Conservation (phyloP, 2,113 vertebrate species). For the Trogon surrucura region DNA sequence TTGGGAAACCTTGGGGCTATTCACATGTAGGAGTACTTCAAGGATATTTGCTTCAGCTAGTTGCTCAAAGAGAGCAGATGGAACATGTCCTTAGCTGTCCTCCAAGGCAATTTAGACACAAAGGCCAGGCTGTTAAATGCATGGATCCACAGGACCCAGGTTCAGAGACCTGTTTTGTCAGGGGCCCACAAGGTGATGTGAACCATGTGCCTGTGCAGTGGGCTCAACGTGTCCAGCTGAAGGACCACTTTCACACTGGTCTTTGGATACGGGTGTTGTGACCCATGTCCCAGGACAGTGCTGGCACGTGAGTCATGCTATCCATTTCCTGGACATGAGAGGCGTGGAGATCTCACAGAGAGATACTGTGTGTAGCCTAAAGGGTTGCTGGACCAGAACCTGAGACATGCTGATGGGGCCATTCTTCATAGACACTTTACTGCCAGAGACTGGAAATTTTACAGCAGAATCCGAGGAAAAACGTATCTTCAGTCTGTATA, state of each 20-base stretch:
- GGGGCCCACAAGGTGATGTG: rapidly evolving
- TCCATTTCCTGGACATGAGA: neutral
- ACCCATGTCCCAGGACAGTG: neutral
- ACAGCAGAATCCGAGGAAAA: neutral
- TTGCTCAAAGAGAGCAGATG: neutral
- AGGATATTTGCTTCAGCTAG: neutral
- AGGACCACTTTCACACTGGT: neutral
- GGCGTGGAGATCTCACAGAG: neutral
- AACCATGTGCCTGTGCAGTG: neutral
- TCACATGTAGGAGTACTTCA: neutral
- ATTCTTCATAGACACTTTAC: neutral
- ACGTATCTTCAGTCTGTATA: neutral
- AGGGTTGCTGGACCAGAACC: rapidly evolving
- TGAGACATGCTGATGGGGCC: neutral
- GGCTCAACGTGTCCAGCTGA: neutral
- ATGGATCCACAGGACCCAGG: neutral
- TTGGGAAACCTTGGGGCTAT: neutral
- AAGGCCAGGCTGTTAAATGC: neutral
- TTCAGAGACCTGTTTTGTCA: neutral
- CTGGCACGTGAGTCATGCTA: neutral
- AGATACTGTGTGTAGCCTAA: too few species aligned
- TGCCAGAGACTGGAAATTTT: neutral
- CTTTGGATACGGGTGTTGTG: neutral
- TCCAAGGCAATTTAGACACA: neutral
- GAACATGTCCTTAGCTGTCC: neutral